Evolutionary conservation across 53 echinoderm and acorn worm species (phyloP).

Genomic region (Mesocentrotus franciscanus): DNA sequence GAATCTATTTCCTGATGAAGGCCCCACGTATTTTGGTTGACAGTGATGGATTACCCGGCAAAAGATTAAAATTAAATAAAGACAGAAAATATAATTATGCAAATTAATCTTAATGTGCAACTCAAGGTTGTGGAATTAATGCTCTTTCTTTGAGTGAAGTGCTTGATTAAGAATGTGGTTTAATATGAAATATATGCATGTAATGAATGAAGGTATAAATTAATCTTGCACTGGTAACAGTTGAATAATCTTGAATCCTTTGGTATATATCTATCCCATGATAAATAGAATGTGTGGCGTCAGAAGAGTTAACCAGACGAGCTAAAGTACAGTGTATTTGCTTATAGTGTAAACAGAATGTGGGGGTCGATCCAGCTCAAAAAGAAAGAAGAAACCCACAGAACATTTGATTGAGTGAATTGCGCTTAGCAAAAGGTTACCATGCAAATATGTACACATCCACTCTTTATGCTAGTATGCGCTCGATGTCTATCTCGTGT

Average conservation of each 20-base stretch:
- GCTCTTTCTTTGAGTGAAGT: background rate
- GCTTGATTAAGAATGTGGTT: background rate
- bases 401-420: slow-evolving; percentile 8
- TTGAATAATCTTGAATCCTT: too few relatives aligned
- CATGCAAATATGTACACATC: slow-evolving; percentile 43
- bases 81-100: background rate
- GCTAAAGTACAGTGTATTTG: background rate
- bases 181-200: background rate
- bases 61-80: too few relatives aligned
- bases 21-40: background rate
- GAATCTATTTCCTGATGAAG: background rate
- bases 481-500: background rate
- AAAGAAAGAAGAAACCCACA: slow-evolving; percentile 24
- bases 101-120: background rate
- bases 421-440: slow-evolving; percentile 1
- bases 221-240: too few relatives aligned
- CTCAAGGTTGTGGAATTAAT: background rate
- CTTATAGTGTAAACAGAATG: background rate
- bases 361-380: background rate
- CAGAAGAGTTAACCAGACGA: background rate
- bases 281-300: too few relatives aligned
- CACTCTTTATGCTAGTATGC: slow-evolving; percentile 39
- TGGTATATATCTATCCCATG: too few relatives aligned
- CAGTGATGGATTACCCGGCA: background rate
- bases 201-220: background rate